Conservation (phyloP, 2,888 invertebrate genomes). For the Scrobipalpa atriplicella region DNA sequence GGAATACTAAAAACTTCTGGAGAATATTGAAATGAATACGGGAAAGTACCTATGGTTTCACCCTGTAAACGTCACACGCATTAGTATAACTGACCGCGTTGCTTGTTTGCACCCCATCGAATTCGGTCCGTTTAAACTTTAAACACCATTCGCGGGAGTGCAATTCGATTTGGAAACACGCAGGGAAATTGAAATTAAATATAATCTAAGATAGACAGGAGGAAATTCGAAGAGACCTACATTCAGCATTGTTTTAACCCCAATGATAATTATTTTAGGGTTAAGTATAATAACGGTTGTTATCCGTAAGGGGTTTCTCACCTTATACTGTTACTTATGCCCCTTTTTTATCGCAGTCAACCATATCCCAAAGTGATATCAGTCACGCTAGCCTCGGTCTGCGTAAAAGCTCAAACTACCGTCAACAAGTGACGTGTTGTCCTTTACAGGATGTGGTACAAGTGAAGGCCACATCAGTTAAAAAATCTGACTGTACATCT, state of each 20-base stretch:
- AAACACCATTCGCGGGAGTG: slow-evolving; percentile 12
- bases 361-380: slow-evolving; percentile 29
- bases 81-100: neutral
- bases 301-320: too few species aligned
- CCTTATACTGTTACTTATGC: too few species aligned
- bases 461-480: neutral
- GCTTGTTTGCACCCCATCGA: slow-evolving; percentile 32
- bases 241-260: too few species aligned
- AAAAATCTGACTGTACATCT: too few species aligned
- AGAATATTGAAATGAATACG: too few species aligned
- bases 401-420: slow-evolving; percentile 47
- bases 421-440: slow-evolving; percentile 36
- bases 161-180: neutral
- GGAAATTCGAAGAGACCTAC: too few species aligned
- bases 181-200: neutral
- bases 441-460: slow-evolving; percentile 24
- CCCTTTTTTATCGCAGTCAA: neutral
- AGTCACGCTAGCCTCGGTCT: slow-evolving; percentile 47
- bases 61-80: neutral
- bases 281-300: too few species aligned
- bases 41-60: too few species aligned
- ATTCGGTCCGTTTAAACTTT: slow-evolving; percentile 12
- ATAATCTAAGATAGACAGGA: too few species aligned
- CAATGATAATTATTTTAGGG: too few species aligned
- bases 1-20: too few species aligned